phyloP scores from a whole-genome alignment of 2,113 vertebrate species.

The Typhlomys cinereus region DNA sequence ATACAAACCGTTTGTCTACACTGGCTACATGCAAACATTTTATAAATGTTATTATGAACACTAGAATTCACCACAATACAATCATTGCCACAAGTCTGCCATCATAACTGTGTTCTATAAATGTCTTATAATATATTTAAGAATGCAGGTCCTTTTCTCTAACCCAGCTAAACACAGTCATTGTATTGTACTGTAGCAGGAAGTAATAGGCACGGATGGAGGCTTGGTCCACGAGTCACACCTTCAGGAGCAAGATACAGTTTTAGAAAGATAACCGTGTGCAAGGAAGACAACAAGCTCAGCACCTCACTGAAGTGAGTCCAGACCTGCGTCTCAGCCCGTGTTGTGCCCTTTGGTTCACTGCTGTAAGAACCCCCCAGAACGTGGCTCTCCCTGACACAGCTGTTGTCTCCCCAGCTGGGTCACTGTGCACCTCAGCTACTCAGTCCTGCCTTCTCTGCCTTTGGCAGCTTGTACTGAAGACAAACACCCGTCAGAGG shows the following conservation, averaged over 20 bases:
- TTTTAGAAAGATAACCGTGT: too few relatives aligned
- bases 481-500: neutral
- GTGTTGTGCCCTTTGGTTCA: too few relatives aligned
- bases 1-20: conserved; percentile 10
- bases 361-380: neutral
- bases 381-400: conserved; percentile 33
- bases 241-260: neutral
- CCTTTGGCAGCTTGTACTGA: neutral
- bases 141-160: neutral
- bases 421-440: neutral
- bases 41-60: conserved; percentile 18
- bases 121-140: neutral
- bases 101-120: neutral
- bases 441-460: neutral
- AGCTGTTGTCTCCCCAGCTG: neutral
- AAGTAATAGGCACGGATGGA: neutral
- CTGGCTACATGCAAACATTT: neutral
- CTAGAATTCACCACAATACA: neutral
- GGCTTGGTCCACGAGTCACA: neutral
- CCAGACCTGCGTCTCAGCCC: too few relatives aligned
- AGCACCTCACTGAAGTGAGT: neutral
- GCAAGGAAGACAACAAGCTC: conserved; percentile 16
- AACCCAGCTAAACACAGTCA: neutral
- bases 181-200: neutral
- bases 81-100: conserved; percentile 25